phyloP scores from a whole-genome alignment of 1,140 invertebrate species.

The Acromyrmex heyeri region DNA sequence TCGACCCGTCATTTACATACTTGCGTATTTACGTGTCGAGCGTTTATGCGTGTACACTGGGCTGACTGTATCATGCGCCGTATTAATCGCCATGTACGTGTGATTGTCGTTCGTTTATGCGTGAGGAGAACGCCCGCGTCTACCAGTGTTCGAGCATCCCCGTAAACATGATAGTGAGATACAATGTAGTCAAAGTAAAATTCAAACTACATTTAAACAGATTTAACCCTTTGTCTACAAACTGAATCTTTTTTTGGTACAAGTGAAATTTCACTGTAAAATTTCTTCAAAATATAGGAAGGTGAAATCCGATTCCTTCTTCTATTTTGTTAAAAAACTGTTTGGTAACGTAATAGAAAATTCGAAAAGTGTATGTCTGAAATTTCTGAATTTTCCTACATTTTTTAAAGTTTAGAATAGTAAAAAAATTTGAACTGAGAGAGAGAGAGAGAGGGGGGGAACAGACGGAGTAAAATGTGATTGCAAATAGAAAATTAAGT shows the following conservation, averaged over 20 bases:
- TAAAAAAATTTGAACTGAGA: too few species aligned
- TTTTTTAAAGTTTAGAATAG: too few species aligned
- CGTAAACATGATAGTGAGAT: neutral
- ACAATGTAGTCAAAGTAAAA: conserved; percentile 17
- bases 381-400: too few species aligned
- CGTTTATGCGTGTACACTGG: conserved; percentile 7
- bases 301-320: too few species aligned
- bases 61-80: conserved; percentile 18
- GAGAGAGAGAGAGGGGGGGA: too few species aligned
- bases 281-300: too few species aligned
- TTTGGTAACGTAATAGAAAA: too few species aligned
- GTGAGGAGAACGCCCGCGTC: neutral
- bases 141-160: neutral
- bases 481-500: neutral
- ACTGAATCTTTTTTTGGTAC: too few species aligned
- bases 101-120: conserved; percentile 6
- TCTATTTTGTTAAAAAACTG: too few species aligned
- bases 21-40: conserved; percentile 25
- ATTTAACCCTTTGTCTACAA: neutral
- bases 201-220: neutral
- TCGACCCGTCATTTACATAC: conserved; percentile 61
- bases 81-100: conserved; percentile 39
- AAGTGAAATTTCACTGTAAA: too few species aligned
- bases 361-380: too few species aligned
- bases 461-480: too few species aligned